These are phyloP conservation scores for Varecia variegata DNA, from an alignment of 2,797 vertebrate genomes.

Conservation along the genomic window DNA sequence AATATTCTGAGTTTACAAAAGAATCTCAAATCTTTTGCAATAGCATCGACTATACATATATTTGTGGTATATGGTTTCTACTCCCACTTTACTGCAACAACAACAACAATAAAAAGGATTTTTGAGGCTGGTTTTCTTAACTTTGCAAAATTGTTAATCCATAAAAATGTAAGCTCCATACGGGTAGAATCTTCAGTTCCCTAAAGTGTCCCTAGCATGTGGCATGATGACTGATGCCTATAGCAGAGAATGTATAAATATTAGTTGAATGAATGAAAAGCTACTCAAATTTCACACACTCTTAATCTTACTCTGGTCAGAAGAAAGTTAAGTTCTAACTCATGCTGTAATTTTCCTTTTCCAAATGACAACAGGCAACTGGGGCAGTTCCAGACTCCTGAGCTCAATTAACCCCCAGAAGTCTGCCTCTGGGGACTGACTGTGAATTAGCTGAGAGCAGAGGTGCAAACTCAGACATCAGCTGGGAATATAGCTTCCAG, in stretches of 20 bases:
- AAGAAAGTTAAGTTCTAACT: not conserved
- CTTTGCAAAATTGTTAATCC: not conserved
- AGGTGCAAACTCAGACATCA: not conserved
- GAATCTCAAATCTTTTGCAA: not conserved
- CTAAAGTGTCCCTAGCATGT: not conserved
- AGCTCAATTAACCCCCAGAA: slow-evolving; percentile 13
- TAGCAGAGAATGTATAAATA: not conserved
- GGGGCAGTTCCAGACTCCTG: not conserved
- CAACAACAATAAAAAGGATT: not conserved
- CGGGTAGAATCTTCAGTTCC: not conserved
- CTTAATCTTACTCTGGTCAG: not conserved
- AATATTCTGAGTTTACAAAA: not conserved
- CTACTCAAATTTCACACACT: not conserved
- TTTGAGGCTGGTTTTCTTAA: not conserved
- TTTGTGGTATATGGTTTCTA: not conserved
- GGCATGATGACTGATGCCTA: too few relatives aligned
- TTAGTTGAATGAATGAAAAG: not conserved
- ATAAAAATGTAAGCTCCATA: not conserved
- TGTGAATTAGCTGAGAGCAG: too few relatives aligned
- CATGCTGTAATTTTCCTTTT: not conserved
- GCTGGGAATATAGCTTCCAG: not conserved
- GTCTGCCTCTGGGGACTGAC: not conserved
- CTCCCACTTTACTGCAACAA: not conserved
- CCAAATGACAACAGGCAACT: not conserved
- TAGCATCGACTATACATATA: not conserved